Evolutionary conservation across 1,140 invertebrate species (phyloP), one percentile per base, ranked within the genome.

Genomic region (Microplitis mediator): DNA sequence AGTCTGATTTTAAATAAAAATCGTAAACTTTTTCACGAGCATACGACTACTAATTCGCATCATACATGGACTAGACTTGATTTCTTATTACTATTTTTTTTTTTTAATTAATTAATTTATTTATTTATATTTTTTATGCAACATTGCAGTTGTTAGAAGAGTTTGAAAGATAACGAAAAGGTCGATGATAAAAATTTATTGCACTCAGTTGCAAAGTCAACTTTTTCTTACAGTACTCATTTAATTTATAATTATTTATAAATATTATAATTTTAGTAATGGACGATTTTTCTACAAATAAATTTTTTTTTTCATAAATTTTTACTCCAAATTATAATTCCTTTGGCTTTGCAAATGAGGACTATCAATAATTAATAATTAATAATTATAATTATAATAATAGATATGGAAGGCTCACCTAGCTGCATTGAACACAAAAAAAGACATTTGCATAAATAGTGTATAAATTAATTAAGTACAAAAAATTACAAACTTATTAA

Each of bases 401-500:
- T 13, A 79, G 73, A 74, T 79, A 82, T 86, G 85, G 86, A 86
- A 86, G 85, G 85, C 80, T 82, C 79, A 75, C 78, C 80, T 80
- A 83, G 79, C 79, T 80, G 81, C 39, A 76, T 78, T 84, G 80
- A 79, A 76, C 75, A 75, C 73, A 39, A 39, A 71, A 64, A 65
- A 61, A 34, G 16, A 45, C 16, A 63, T 51, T 74, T 68, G 35
- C 79, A 86, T 85, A 87, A 86, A 87, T 84, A 84, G 78, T 78
- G 71, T 85, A 85, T 83, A 85, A 86, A 86, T 84, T 86, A 86
- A 86, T 86, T 86, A 87, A 87, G 86, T 87, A 87, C 86, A 86
- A 87, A 85, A 23, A 86, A 86, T 86, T 86, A 86, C 84, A 86
- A 86, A 86, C 85, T 85, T 84, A 86, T 84, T 84, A 86, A 86